Evolutionary conservation across 2,797 vertebrate species (phyloP).

Genomic region (Chiroxiphia lanceolata): DNA sequence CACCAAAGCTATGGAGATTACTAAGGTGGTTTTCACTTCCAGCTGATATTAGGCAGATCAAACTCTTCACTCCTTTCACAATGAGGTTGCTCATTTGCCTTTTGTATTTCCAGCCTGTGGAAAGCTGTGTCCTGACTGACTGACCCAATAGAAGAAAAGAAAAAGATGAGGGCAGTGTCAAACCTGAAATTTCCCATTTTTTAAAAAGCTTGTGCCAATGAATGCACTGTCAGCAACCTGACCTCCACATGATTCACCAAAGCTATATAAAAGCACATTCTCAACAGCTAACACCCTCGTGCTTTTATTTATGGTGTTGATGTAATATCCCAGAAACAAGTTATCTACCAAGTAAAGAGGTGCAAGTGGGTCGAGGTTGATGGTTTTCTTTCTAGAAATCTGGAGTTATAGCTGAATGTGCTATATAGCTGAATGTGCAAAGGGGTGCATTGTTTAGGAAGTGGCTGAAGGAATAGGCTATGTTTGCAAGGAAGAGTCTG

Average conservation of each 20-base stretch:
- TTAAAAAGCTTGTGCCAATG: not conserved
- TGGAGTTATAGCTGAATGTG: not conserved
- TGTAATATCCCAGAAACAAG: not conserved
- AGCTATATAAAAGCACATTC: not conserved
- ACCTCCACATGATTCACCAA: not conserved
- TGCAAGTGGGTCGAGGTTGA: not conserved
- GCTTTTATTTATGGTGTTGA: not conserved
- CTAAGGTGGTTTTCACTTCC: not conserved
- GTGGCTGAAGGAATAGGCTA: not conserved
- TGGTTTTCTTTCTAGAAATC: not conserved
- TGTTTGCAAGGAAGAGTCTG: not conserved
- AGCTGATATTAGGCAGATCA: not conserved
- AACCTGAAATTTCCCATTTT: not conserved
- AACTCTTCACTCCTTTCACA: not conserved
- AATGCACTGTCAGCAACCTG: not conserved
- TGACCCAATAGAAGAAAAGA: not conserved
- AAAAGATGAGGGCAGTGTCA: not conserved
- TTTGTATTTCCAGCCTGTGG: not conserved
- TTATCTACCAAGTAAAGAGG: not conserved
- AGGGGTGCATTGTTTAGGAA: not conserved
- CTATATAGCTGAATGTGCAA: not conserved
- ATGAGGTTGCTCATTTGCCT: not conserved
- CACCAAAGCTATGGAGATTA: not conserved
- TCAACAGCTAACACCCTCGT: not conserved
- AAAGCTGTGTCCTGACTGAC: not conserved